phyloP scores from a whole-genome alignment of 2,113 vertebrate species.

The Pelobates fuscus region DNA sequence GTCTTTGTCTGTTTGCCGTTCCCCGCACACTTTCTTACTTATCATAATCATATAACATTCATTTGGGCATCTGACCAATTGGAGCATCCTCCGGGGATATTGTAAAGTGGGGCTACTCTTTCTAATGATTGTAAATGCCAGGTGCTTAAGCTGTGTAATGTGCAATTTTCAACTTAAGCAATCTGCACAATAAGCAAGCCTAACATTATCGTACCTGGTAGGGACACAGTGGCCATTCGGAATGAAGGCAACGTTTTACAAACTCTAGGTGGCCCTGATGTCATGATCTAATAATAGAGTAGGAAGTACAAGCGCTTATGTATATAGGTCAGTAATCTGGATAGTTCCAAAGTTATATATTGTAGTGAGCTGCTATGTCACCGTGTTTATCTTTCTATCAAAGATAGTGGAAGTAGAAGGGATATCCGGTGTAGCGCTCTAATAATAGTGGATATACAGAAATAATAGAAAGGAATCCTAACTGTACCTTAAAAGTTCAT shows the following conservation, averaged over 20 bases:
- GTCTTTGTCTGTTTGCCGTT: background rate
- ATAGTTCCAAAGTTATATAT: too few species aligned
- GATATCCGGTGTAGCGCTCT: too few species aligned
- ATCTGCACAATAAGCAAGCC: slow-evolving; percentile 70
- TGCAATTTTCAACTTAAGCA: slow-evolving; percentile 73
- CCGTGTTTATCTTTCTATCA: too few species aligned
- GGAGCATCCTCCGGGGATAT: slow-evolving; percentile 65
- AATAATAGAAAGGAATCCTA: too few species aligned
- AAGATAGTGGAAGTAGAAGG: too few species aligned
- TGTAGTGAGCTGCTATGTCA: too few species aligned
- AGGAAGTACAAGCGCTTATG: too few species aligned
- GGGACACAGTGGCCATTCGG: slow-evolving; percentile 63
- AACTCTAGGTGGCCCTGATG: slow-evolving; percentile 63
- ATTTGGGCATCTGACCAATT: slow-evolving; percentile 70
- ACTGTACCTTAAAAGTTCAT: too few species aligned
- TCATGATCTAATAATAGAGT: slow-evolving; percentile 68
- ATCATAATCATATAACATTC: slow-evolving; percentile 74
- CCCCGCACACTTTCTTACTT: slow-evolving; percentile 61
- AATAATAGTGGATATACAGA: too few species aligned
- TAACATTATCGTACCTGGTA: slow-evolving; percentile 64
- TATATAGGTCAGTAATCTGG: too few species aligned
- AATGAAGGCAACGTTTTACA: slow-evolving; percentile 67
- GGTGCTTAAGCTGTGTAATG: slow-evolving; percentile 64
- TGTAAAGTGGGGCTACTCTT: slow-evolving; percentile 59
- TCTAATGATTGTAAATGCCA: slow-evolving; percentile 71